Conservation (phyloP, 2,888 invertebrate genomes). For the Drosophila leonis region DNA sequence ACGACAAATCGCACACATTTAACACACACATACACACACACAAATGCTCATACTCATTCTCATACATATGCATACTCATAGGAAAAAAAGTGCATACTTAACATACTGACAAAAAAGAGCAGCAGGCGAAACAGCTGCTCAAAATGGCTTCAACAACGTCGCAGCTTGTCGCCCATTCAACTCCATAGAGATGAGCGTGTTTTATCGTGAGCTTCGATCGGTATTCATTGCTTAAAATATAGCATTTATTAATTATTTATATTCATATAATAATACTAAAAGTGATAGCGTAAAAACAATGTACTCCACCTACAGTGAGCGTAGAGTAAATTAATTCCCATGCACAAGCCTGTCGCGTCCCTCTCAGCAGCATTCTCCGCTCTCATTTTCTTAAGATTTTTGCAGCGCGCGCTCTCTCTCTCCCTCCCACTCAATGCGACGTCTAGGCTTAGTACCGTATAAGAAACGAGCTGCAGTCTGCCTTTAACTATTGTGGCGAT, state of each 20-base stretch:
- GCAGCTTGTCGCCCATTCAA: conserved; percentile 48
- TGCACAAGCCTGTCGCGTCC: neutral
- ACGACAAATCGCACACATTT: conserved; percentile 80
- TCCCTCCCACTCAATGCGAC: neutral
- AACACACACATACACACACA: conserved; percentile 55
- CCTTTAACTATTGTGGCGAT: neutral
- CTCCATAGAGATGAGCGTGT: conserved; percentile 48
- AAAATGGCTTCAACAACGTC: conserved; percentile 70
- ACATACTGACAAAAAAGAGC: conserved; percentile 63
- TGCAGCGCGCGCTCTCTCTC: neutral
- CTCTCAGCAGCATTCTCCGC: neutral
- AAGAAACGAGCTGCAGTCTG: neutral
- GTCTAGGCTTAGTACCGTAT: neutral
- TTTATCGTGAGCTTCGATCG: neutral
- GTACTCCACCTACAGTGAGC: neutral
- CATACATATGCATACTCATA: conserved; percentile 3
- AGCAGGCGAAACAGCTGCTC: conserved; percentile 68
- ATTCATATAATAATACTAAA: neutral
- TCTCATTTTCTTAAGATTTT: neutral
- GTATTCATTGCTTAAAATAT: neutral
- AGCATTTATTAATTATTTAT: neutral
- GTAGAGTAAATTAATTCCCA: neutral
- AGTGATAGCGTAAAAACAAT: no score
- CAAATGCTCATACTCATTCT: neutral
- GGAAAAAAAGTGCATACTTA: conserved; percentile 75